These are phyloP conservation scores for Canis aureus DNA, from an alignment of 2,113 vertebrate genomes.

Conservation along the genomic window DNA sequence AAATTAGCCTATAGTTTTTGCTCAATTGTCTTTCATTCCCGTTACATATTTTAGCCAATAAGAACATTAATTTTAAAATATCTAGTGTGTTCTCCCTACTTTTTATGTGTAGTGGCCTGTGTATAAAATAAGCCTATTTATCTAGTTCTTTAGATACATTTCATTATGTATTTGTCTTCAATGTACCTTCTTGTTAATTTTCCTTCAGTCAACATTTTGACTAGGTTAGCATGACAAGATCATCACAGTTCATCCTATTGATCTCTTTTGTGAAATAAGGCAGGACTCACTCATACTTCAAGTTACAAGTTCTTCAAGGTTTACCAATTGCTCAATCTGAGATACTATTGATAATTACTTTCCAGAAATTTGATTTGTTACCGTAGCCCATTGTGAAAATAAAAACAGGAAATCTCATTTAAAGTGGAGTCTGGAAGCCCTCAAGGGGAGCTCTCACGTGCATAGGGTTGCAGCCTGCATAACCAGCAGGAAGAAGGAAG, in stretches of 20 bases:
- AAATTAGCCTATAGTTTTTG: neutral
- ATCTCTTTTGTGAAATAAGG: neutral
- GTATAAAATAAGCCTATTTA: neutral
- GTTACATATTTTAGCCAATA: conserved; percentile 39
- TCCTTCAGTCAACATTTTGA: neutral
- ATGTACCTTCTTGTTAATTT: neutral
- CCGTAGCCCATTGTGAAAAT: neutral
- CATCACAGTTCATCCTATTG: neutral
- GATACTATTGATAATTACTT: neutral
- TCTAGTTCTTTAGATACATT: neutral
- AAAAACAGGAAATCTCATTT: neutral
- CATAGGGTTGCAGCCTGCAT: neutral
- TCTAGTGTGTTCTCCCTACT: neutral
- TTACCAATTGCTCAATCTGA: neutral
- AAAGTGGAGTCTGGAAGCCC: neutral
- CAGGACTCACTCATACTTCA: neutral
- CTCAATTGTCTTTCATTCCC: neutral
- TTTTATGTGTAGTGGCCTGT: neutral
- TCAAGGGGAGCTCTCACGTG: neutral
- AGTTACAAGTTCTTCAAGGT: neutral
- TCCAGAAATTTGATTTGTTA: conserved; percentile 1
- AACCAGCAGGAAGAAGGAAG: neutral
- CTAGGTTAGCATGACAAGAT: neutral
- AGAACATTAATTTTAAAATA: conserved; percentile 24
- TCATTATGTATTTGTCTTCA: neutral